Evolutionary conservation across 2,888 invertebrate species (phyloP).

Genomic region (Heliconius cydno): DNA sequence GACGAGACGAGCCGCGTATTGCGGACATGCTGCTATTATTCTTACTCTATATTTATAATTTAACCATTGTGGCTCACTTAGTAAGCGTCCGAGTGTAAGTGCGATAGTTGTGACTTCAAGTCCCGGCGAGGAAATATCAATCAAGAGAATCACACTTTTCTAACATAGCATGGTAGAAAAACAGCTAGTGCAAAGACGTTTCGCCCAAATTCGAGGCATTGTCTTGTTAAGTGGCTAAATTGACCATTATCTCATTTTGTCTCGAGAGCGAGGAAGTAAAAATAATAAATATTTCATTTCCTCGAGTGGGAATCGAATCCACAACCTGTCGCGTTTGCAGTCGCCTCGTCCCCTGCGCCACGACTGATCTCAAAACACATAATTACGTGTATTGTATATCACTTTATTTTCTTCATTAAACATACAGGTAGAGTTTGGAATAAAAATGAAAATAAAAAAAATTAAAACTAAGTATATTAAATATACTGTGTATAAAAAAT

Average conservation of each 20-base stretch:
- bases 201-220: too few relatives aligned
- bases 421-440: not conserved
- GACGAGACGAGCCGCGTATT: conserved; percentile 19
- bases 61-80: not conserved
- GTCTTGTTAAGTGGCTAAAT: too few relatives aligned
- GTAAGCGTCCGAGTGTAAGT: not conserved
- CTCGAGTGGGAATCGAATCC: too few relatives aligned
- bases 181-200: not conserved
- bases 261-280: too few relatives aligned
- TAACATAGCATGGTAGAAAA: not conserved
- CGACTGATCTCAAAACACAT: too few relatives aligned
- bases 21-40: conserved; percentile 28
- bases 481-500: conserved; percentile 2
- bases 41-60: conserved; percentile 15
- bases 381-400: not conserved
- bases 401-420: not conserved
- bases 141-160: not conserved
- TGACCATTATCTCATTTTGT: too few relatives aligned
- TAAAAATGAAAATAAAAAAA: not conserved
- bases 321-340: too few relatives aligned
- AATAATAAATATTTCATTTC: too few relatives aligned
- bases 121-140: too few relatives aligned
- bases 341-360: too few relatives aligned
- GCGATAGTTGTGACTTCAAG: not conserved
- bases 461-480: not conserved